These are phyloP conservation scores for Zaprionus gabonicus DNA, from an alignment of 1,140 invertebrate species.

Conservation along the genomic window DNA sequence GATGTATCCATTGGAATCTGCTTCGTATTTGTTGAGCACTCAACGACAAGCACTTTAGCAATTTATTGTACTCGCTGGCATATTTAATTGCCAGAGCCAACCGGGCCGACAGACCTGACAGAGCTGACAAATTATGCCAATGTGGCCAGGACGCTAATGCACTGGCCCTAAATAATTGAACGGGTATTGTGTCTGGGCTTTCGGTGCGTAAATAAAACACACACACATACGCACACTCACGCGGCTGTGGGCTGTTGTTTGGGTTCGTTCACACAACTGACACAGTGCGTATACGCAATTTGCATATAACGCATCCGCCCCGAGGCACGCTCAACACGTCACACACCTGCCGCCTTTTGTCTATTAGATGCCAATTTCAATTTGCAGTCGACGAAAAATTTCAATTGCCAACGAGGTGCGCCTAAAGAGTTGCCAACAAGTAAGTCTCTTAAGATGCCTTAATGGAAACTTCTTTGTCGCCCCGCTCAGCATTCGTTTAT, in stretches of 20 bases:
- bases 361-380: conserved; percentile 66
- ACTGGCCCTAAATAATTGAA: conserved; percentile 75
- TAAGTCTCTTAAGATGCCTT: not conserved
- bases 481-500: conserved; percentile 1
- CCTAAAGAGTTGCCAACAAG: conserved; percentile 16
- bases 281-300: conserved; percentile 70
- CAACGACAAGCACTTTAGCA: conserved; percentile 47
- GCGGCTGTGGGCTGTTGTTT: conserved; percentile 33
- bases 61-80: conserved; percentile 47
- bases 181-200: conserved; percentile 65
- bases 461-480: not conserved
- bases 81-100: conserved; percentile 38
- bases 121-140: conserved; percentile 48
- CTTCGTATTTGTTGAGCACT: conserved; percentile 51
- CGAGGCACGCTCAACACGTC: conserved; percentile 51
- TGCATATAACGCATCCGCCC: conserved; percentile 51
- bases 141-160: conserved; percentile 64
- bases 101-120: conserved; percentile 13
- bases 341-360: conserved; percentile 46
- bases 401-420: conserved; percentile 34
- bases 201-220: conserved; percentile 70
- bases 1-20: conserved; percentile 6
- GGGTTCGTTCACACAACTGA: conserved; percentile 41
- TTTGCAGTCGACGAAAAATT: conserved; percentile 58
- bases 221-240: conserved; percentile 24